Percentiles rank a stretch among this genome's conserved stretches.
Conservation (phyloP, 53 echinoderm and acorn worm genomes). For the Holothuria leucospilota region DNA sequence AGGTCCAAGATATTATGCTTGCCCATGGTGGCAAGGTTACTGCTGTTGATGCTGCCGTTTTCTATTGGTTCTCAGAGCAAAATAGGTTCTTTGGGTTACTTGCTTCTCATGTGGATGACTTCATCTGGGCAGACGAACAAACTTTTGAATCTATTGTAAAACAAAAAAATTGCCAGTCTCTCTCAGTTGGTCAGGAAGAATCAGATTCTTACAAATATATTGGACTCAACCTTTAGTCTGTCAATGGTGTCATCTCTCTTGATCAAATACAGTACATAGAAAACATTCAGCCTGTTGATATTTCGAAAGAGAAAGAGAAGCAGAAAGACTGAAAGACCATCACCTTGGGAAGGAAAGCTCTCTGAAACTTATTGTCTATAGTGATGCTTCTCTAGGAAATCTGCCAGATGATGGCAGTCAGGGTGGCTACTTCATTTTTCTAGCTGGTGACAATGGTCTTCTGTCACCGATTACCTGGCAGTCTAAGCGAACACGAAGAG, state of each 20-base stretch:
- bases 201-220: neutral
- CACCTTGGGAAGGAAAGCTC: slow-evolving; percentile 11
- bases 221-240: too few relatives aligned
- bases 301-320: neutral
- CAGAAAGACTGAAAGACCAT: neutral
- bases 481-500: slow-evolving; percentile 11
- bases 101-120: slow-evolving; percentile 17
- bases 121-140: neutral
- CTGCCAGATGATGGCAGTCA: slow-evolving; percentile 2
- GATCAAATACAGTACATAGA: too few relatives aligned
- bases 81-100: neutral
- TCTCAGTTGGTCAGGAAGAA: slow-evolving; percentile 11
- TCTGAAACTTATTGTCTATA: neutral
- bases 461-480: slow-evolving; percentile 1
- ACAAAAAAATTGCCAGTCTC: neutral
- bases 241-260: too few relatives aligned
- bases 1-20: slow-evolving; percentile 1
- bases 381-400: slow-evolving; percentile 29
- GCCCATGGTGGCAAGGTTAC: neutral
- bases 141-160: neutral
- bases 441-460: slow-evolving; percentile 3
- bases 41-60: neutral
- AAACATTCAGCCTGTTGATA: neutral
- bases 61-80: neutral
- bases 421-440: slow-evolving; percentile 4